Base-by-base conservation (phyloP, 2,888 invertebrate genomes). In the Gari tellinella region DNA sequence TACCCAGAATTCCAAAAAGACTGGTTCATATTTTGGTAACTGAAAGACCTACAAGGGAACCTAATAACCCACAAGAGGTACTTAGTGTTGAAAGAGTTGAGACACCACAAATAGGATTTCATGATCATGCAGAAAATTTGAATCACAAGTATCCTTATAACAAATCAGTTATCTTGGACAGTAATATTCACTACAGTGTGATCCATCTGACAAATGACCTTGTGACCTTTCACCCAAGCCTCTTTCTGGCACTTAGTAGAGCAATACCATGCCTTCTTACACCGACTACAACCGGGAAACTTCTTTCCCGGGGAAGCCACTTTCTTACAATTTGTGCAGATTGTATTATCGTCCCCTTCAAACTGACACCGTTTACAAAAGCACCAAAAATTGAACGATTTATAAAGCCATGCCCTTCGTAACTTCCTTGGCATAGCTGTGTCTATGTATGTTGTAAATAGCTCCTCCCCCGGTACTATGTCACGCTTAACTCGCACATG, bases 381-480 rank as follows among this genome's bases (percentile, higher is more conserved):
- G 58, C 89, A 89, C 89, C 89, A 89, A 72, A 89, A 89, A 63
- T 88, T 88, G 76, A 88, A 89, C 3, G 88, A 88, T 64, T 86
- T 84, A 66, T 80, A 89, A 14, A 89, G 74, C 89, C 88, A 89
- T 17, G 89, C 87, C 17, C 88, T 76, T 2, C 89, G 78, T 43
- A 88, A 65, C 60, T 82, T 81, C 41, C 86, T 77, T 0, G 87
- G 86, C 84, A 89, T 83, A 0, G 83, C 49, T 0, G 88, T 88
- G 57, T 89, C 88, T 5, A 89, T 88, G 65, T 89, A 89, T 0
- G 88, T 88, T 10, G 87, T 88, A 45, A 82, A 81, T 7, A 89
- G 65, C 65, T 89, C 88, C 60, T 87, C 86, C 3, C 85, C 86
- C 23, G 83, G 76, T 63, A 86, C 85, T 45, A 88, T 86, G 51